Base-by-base conservation (phyloP, 2,797 vertebrate species). In the Etheostoma perlongum region DNA sequence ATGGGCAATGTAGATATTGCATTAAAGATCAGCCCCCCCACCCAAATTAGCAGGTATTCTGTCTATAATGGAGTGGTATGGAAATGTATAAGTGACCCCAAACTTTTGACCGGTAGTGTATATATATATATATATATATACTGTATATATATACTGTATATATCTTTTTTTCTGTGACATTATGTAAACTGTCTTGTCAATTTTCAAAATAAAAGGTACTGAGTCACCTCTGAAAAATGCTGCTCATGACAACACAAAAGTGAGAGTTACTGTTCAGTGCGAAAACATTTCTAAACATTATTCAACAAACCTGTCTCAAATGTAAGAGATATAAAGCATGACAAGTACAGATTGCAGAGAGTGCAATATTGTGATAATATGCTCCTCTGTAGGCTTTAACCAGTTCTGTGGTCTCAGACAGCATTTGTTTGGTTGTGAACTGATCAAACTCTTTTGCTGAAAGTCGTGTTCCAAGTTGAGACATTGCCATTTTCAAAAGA, bases 171-270 rank as follows among this genome's bases (percentile, higher is more conserved):
- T 27, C 47, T 67, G n/a, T 36, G 4, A 44, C 16, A 61, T 15
- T 48, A 40, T 40, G 10, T 6, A 2, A 69, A 48, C 9, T 53
- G 14, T 9, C 19, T 14, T 61, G 44, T 54, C 5, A 44, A 4
- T 19, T 33, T 57, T 27, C 23, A 59, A 30, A 58, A 47, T 25
- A 5, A 42, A 61, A 72, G 48, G 14, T 18, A 49, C 42, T 36
- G 23, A 52, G 13, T 82, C 30, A 75, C 46, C 53, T 58, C 25
- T 74, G 1, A 36, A 66, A 36, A 65, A 40, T 40, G 19, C 55
- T 51, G 4, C 15, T 58, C 18, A 25, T 6, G 42, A 42, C 47
- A 72, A 27, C 42, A 60, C 33, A 40, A 1, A 42, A 14, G 23
- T 57, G 11, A 72, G 47, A 27, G 8, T 58, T 27, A 55, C 6